Evolutionary conservation across 30 jellyfish, hydroid and myxozoan genomes (phyloP).

Genomic region (Pelagia noctiluca): DNA sequence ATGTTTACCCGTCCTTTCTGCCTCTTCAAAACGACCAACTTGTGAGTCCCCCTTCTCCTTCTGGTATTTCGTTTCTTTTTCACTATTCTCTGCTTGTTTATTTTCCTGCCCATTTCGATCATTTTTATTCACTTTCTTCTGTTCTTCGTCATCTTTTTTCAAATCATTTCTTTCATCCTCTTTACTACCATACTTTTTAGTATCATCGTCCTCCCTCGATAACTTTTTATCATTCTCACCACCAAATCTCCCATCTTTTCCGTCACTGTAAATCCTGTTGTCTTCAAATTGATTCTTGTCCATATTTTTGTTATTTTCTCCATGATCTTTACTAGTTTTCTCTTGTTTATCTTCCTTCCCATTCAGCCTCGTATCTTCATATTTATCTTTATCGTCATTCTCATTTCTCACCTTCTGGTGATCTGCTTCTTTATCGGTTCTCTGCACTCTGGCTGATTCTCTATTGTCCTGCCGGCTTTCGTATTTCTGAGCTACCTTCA

Average conservation of each 20-base stretch:
- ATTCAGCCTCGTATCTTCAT: background rate
- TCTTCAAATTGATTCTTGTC: background rate
- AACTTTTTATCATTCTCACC: no score
- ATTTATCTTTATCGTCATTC: conserved; percentile 5
- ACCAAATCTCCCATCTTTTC: no score
- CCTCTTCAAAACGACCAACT: no score
- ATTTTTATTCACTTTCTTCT: background rate
- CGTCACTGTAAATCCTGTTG: background rate
- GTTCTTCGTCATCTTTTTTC: conserved; percentile 12
- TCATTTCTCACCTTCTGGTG: conserved; percentile 19
- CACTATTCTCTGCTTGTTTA: background rate
- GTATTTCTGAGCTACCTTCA: background rate
- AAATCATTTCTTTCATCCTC: conserved; percentile 15
- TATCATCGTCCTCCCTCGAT: no score
- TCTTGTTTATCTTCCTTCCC: background rate
- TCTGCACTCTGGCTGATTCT: conserved; percentile 26
- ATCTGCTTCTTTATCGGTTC: conserved; percentile 18
- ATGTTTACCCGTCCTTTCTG: no score
- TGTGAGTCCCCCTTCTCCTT: conserved; percentile 5
- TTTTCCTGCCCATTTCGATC: background rate
- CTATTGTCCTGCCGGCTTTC: conserved; percentile 27
- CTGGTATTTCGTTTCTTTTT: conserved; percentile 14
- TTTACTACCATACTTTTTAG: background rate
- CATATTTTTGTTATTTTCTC: background rate
- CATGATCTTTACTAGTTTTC: background rate